Base-by-base conservation (phyloP, 53 echinoderm and acorn worm species). In the Echinometra lucunter region DNA sequence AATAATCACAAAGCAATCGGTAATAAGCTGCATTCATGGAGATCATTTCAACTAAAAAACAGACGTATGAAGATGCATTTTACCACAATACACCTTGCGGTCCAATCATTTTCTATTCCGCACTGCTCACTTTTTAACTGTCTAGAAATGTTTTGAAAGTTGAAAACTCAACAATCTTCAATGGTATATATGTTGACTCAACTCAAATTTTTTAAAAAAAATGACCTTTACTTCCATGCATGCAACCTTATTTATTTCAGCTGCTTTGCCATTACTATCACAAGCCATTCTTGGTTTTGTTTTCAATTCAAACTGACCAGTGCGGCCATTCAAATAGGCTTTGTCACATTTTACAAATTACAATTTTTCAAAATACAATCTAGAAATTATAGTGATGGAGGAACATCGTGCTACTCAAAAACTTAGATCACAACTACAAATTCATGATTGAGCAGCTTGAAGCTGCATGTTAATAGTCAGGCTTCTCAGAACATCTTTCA, bases 1-100 rank as follows among this genome's bases (percentile, higher is more conserved):
- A 81, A 81, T 81, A 25, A 81, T 81, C 44, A 44, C 81, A 81
- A 81, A 81, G 81, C 81, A 44, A 42, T 81, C 44, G 5, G 1
- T 7, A 81, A 81, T 40, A 81, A 38, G 40, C 44, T 8, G 19
- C 81, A 81, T 44, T 42, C 81, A 44, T 81, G 19, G 0, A 38
- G 25, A 6, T 81, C 23, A 23, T 44, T 81, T 42, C 6, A 30
- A 19, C 42, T 23, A 19, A 42, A 44, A 44, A 81, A 5, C 44
- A 21, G 23, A 81, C 21, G 44, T 44, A 12, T 25, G 8, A 13
- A 21, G 81, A 81, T 44, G 81, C 7, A 69, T 0, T 8, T 32
- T 69, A 69, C 2, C 32, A 4, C 28, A n/a, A 12, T 2, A 15
- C 34, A 69, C 2, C 12, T 69, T 32, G 69, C 69, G 32, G 34